These are phyloP conservation scores for Lasioglossum marginatum DNA, from an alignment of 2,888 invertebrate genomes.

Conservation along the genomic window DNA sequence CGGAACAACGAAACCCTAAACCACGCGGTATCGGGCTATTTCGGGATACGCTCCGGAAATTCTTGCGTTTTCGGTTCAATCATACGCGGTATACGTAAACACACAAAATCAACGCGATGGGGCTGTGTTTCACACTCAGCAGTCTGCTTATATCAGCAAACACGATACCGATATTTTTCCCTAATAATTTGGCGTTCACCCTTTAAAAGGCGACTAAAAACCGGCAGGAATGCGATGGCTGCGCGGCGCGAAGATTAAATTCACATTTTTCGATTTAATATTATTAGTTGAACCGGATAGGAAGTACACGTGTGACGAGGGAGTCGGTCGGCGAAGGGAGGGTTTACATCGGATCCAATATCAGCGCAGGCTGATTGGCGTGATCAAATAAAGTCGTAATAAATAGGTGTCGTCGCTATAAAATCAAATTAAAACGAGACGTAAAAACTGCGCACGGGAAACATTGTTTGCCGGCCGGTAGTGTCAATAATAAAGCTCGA, in stretches of 20 bases:
- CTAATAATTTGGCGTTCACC: not conserved
- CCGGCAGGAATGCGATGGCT: not conserved
- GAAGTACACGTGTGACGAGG: not conserved
- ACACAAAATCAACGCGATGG: not conserved
- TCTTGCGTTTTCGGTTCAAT: not conserved
- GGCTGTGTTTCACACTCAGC: not conserved
- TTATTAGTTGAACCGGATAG: conserved; percentile 20
- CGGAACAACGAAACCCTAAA: not conserved
- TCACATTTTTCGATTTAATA: conserved; percentile 44
- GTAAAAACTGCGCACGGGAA: conserved; percentile 22
- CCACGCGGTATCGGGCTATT: not conserved
- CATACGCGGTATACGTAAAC: not conserved
- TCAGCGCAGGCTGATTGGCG: conserved; percentile 36
- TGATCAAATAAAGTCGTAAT: conserved; percentile 56
- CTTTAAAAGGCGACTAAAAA: not conserved
- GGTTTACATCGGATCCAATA: conserved; percentile 23
- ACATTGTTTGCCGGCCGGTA: conserved; percentile 41
- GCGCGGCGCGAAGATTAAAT: conserved; percentile 17
- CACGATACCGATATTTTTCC: not conserved
- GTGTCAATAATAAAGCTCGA: conserved; percentile 51
- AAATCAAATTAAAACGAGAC: conserved; percentile 46
- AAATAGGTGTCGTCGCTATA: conserved; percentile 46
- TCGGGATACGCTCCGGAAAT: not conserved
- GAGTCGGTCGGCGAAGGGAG: not conserved
- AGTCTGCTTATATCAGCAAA: not conserved